These are phyloP conservation scores for Myrmophylax atrothorax DNA, from an alignment of 2,113 vertebrate species.

Conservation along the genomic window DNA sequence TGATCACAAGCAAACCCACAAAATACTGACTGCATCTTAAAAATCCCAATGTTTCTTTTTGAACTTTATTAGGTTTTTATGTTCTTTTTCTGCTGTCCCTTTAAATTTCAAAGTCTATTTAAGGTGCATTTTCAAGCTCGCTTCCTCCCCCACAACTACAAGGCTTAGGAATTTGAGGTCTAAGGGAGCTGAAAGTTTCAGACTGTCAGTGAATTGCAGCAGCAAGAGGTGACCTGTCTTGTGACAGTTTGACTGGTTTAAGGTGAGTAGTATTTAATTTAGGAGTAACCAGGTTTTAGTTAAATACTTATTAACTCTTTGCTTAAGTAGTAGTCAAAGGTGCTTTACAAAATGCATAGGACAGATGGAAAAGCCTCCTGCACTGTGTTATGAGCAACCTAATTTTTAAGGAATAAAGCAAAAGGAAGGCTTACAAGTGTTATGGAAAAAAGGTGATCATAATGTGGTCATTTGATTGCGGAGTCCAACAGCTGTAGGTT, in stretches of 20 bases:
- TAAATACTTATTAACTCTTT: neutral
- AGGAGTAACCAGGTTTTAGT: neutral
- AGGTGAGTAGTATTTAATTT: neutral
- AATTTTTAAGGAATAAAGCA: neutral
- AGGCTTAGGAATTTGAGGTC: neutral
- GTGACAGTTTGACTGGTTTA: neutral
- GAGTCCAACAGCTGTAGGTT: neutral
- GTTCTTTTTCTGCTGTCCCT: neutral
- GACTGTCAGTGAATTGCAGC: neutral
- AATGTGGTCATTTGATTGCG: neutral
- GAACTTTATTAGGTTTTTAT: neutral
- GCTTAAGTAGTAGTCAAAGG: neutral
- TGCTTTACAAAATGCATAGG: neutral
- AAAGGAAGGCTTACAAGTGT: accelerated
- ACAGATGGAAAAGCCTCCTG: neutral
- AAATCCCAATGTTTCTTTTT: neutral
- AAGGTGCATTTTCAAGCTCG: neutral
- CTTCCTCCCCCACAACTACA: neutral
- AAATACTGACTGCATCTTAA: neutral
- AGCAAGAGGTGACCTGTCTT: neutral
- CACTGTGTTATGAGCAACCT: neutral
- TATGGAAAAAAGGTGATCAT: accelerated
- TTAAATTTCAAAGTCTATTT: neutral
- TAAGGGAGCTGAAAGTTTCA: neutral
- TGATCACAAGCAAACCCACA: neutral